Percentiles rank a stretch among this genome's conserved stretches.
Evolutionary conservation across 2,797 vertebrate genomes (phyloP).

Genomic region (Netta rufina): DNA sequence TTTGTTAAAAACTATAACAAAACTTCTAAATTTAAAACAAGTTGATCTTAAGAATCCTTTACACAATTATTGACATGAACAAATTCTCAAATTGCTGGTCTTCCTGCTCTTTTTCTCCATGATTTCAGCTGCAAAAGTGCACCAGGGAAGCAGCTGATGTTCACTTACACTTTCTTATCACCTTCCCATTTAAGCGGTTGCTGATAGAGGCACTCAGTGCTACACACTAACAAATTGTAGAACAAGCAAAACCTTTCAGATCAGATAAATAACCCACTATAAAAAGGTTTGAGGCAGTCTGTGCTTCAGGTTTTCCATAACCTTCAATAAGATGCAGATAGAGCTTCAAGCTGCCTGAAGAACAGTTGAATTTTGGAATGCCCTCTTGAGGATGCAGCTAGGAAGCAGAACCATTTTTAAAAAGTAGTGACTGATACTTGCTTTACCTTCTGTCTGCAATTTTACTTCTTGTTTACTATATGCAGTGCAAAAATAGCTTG

Average conservation of each 20-base stretch:
- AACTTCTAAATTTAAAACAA: not conserved
- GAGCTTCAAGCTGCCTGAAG: not conserved
- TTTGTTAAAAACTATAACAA: not conserved
- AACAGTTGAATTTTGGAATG: not conserved
- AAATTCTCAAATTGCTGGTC: not conserved
- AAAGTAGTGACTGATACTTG: not conserved
- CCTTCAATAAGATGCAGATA: not conserved
- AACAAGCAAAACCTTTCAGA: not conserved
- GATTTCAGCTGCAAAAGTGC: not conserved
- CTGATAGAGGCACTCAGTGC: not conserved
- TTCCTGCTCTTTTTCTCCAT: not conserved
- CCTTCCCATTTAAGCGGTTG: not conserved
- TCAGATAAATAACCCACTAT: not conserved
- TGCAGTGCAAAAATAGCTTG: not conserved
- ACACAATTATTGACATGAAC: not conserved
- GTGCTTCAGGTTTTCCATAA: not conserved
- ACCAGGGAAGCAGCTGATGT: not conserved
- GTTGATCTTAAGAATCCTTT: not conserved
- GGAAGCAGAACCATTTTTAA: not conserved
- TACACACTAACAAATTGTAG: not conserved
- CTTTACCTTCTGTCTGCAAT: not conserved
- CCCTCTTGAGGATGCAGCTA: not conserved
- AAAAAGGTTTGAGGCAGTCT: not conserved
- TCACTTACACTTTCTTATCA: not conserved
- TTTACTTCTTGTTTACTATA: not conserved